Conservation (phyloP, 2,888 invertebrate species). For the Petrolisthes cinctipes region DNA sequence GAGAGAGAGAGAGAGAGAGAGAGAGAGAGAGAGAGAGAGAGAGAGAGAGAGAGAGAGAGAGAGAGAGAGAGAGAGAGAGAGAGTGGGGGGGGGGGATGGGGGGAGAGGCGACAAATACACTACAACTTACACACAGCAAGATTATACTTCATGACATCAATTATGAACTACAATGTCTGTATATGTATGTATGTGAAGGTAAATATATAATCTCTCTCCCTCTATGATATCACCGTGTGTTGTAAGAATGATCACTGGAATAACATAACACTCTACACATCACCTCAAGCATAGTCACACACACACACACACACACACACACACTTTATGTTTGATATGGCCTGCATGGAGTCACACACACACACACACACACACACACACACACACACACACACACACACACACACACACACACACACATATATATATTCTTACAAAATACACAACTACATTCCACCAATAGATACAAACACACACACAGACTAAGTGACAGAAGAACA, state of each 20-base stretch:
- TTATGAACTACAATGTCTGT: background rate
- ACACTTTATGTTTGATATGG: too few relatives aligned
- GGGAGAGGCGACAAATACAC: too few relatives aligned
- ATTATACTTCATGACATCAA: background rate
- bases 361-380: background rate
- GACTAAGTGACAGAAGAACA: too few relatives aligned
- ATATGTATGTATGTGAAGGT: background rate
- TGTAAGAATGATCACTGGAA: too few relatives aligned
- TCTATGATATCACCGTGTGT: too few relatives aligned
- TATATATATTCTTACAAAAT: background rate
- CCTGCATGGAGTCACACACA: too few relatives aligned
- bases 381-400: background rate
- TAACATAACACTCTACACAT: too few relatives aligned
- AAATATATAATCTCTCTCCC: background rate
- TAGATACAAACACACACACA: background rate
- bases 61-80: background rate
- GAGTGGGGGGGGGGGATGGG: background rate
- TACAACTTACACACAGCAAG: background rate
- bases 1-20: conserved; percentile 1
- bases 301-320: background rate
- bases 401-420: background rate
- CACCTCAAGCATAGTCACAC: background rate
- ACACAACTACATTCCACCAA: background rate
- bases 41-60: background rate
- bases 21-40: background rate